Base-by-base conservation (phyloP, 2,113 vertebrate genomes). In the Eolophus roseicapilla region DNA sequence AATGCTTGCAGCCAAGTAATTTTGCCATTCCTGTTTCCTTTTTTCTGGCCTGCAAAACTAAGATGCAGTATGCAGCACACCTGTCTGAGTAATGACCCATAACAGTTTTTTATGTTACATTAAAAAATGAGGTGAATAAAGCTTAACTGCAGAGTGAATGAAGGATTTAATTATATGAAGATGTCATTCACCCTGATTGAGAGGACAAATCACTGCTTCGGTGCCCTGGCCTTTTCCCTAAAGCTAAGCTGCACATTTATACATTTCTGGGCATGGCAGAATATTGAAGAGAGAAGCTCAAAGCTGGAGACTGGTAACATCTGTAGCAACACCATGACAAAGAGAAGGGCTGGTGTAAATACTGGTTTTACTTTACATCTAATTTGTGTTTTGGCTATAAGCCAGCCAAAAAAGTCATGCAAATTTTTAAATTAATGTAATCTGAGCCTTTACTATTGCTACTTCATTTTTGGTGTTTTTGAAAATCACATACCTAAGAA, bases 101-200 rank as follows among this genome's bases (percentile, higher is more conserved):
- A 94, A 94, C 93, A 88, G 75, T 89, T 96, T 90, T 97, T 97
- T 97, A 88, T 94, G 76, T 96, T 94, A 74, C 92, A 49, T 96
- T 91, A 74, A 95, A 96, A 96, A 92, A 80, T 73, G 29, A 90
- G 71, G 46, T 87, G 77, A 93, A 92, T 93, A 92, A 95, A 87
- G 77, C 92, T 95, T 79, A 96, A 95, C 75, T 83, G 92, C 82
- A 67, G 84, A 86, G 43, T 73, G 87, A 95, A 92, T 95, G 74
- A 94, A 93, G 41, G 57, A 74, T 62, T 95, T 96, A 96, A 96
- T 96, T 98, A 92, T 90, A 81, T 75, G 65, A 95, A 96, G 92
- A 85, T 81, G 60, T 95, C 96, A 94, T 67, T 96, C 89, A 96
- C 60, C 69, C n/a, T 94, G 91, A 91, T 41, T 82, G 77, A 93